These are phyloP conservation scores for Halictus rubicundus DNA, from an alignment of 1,140 invertebrate species.

Conservation along the genomic window DNA sequence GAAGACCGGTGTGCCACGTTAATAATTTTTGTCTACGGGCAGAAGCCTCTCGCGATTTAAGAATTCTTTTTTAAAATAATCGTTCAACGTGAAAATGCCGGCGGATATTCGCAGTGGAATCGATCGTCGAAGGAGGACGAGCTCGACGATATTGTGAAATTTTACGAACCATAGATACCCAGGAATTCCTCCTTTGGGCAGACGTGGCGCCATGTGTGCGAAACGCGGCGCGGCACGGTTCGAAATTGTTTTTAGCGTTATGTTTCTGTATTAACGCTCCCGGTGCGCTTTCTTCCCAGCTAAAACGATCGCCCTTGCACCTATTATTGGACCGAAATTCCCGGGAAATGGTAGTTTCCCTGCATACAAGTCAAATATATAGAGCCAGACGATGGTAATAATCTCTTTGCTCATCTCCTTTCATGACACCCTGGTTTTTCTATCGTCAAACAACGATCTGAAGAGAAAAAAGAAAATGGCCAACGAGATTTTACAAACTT, in stretches of 20 bases:
- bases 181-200: conserved; percentile 38
- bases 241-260: conserved; percentile 61
- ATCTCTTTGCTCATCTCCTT: conserved; percentile 39
- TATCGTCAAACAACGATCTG: background rate
- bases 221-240: conserved; percentile 60
- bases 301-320: conserved; percentile 14
- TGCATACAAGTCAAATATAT: background rate
- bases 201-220: conserved; percentile 64
- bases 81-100: background rate
- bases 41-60: background rate
- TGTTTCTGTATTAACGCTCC: conserved; percentile 71
- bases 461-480: no score
- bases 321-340: conserved; percentile 38
- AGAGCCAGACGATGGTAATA: conserved; percentile 9
- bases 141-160: conserved; percentile 59
- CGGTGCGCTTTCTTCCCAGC: conserved; percentile 39
- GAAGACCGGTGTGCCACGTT: no score
- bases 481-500: background rate
- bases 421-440: conserved; percentile 11
- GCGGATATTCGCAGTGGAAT: conserved; percentile 10
- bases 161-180: conserved; percentile 58
- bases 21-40: no score
- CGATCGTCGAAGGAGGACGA: conserved; percentile 36
- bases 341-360: conserved; percentile 40
- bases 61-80: background rate